Conservation (phyloP, 2,113 vertebrate species). For the Clarias gariepinus region DNA sequence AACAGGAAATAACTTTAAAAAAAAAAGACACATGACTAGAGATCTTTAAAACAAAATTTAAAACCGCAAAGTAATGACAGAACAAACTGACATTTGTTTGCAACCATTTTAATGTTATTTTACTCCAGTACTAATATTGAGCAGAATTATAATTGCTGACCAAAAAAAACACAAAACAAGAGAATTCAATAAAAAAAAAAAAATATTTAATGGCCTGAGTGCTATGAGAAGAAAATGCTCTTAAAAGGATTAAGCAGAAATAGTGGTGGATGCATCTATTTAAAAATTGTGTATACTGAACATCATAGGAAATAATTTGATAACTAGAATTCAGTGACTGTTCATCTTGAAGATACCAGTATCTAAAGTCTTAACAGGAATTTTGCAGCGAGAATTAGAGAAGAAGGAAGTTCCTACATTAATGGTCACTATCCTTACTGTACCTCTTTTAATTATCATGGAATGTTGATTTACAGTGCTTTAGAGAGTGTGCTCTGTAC, state of each 20-base stretch:
- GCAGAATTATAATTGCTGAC: conserved; percentile 60
- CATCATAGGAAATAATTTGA: conserved; percentile 50
- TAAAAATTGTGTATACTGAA: conserved; percentile 34
- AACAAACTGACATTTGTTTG: conserved; percentile 59
- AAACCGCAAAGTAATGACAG: background rate
- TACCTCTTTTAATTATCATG: conserved; percentile 31
- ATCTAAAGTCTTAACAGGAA: conserved; percentile 2
- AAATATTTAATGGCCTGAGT: conserved; percentile 36
- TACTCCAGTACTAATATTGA: conserved; percentile 64
- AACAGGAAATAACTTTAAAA: background rate
- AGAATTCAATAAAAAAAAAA: conserved; percentile 33
- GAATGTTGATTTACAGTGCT: conserved; percentile 60
- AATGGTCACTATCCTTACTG: background rate
- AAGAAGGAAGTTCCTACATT: background rate
- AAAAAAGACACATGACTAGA: background rate
- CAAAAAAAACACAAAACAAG: conserved; percentile 51
- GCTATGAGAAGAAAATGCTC: conserved; percentile 18
- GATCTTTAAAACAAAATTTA: background rate
- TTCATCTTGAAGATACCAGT: background rate
- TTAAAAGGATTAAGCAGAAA: background rate
- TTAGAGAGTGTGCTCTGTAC: conserved; percentile 59
- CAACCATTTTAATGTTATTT: conserved; percentile 70
- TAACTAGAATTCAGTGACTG: conserved; percentile 27
- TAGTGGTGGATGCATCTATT: conserved; percentile 31
- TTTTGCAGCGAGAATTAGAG: conserved; percentile 4